Conservation (phyloP, 2,888 invertebrate genomes). For the Metallyticus violacea region DNA sequence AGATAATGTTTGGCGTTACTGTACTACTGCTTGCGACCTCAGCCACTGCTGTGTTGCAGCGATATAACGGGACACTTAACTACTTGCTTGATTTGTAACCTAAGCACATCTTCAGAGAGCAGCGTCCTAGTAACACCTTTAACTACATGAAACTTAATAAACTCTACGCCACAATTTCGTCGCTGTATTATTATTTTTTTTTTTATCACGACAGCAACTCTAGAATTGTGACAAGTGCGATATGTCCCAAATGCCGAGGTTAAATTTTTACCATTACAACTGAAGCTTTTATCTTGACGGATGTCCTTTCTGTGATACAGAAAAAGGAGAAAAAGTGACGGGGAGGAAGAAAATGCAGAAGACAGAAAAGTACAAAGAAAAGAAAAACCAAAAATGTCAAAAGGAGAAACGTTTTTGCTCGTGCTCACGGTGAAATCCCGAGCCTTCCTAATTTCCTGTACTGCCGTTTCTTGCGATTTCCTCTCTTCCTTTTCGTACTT, state of each 20-base stretch:
- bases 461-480: background rate
- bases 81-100: background rate
- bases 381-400: background rate
- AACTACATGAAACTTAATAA: background rate
- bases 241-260: background rate
- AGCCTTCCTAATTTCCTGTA: background rate
- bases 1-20: too few relatives aligned
- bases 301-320: background rate
- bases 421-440: background rate
- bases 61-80: background rate
- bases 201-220: background rate
- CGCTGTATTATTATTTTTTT: background rate
- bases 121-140: background rate
- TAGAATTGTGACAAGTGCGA: background rate
- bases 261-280: background rate
- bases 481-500: background rate
- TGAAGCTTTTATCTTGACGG: background rate
- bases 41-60: too few relatives aligned
- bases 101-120: background rate
- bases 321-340: background rate
- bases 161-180: background rate
- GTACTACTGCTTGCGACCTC: too few relatives aligned
- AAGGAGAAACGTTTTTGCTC: background rate
- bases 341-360: background rate
- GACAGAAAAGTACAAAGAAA: background rate